Percentiles rank a stretch among this genome's conserved stretches.
Conservation (phyloP, 2,113 vertebrate genomes). For the Ciconia stormi region DNA sequence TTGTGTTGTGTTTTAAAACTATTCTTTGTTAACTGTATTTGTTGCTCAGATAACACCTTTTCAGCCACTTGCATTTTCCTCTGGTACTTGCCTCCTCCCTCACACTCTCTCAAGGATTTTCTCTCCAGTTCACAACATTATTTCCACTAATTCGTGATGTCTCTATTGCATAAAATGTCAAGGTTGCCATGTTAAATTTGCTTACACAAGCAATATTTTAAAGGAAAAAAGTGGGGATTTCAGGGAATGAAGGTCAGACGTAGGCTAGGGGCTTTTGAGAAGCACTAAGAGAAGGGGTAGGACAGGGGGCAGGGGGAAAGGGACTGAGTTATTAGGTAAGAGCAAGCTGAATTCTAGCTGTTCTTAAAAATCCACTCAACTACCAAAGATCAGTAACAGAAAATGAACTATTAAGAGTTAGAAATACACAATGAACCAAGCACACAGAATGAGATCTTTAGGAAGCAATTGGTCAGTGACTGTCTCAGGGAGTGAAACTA, state of each 20-base stretch:
- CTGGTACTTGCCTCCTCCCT: neutral
- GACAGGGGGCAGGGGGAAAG: neutral
- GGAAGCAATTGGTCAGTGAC: neutral
- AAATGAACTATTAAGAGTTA: neutral
- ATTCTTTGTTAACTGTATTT: neutral
- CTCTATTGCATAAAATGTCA: neutral
- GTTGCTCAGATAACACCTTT: neutral
- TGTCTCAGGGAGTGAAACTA: neutral
- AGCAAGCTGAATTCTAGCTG: neutral
- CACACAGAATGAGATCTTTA: neutral
- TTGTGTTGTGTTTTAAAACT: neutral
- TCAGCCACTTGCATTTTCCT: neutral
- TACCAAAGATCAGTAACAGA: neutral
- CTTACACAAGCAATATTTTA: neutral
- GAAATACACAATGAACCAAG: neutral
- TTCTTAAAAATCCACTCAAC: neutral
- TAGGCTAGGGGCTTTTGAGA: neutral
- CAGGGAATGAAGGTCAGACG: neutral
- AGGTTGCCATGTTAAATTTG: neutral
- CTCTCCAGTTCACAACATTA: neutral
- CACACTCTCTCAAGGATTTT: neutral
- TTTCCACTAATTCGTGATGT: neutral
- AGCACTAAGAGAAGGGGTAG: neutral
- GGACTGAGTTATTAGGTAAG: neutral
- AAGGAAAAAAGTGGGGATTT: neutral